Evolutionary conservation across 1,140 invertebrate species (phyloP), one percentile per base, ranked within the genome.

Genomic region (Anastatus disparis): DNA sequence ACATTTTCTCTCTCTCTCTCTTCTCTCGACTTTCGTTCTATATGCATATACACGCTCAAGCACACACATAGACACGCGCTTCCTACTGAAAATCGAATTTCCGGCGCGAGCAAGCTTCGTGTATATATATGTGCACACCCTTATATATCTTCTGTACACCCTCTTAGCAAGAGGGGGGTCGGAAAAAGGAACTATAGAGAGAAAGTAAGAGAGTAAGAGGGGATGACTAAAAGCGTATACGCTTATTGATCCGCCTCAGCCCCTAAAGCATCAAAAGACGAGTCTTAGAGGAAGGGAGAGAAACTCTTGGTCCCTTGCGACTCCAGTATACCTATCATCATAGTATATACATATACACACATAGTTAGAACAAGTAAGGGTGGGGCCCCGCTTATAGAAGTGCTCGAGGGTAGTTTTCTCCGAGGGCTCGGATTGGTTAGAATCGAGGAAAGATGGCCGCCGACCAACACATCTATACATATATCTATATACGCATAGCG

Each of bases 361-460:
- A 10, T 35, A 10, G 31, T 35, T 10, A 6, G 31, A 35, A 10
- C 31, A 10, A 35, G 31, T 4, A 35, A 48, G 69, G 69, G 69
- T 65, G 69, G 62, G 69, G 62, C 50, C 44, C 72, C 35, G 66
- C 44, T n/a, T 20, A n/a, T n/a, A 55, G 75, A 79, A 17, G 40
- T 7, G 59, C 58, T 55, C 72, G 73, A 72, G 80, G 82, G 82
- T 83, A 77, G 82, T 78, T 80, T 81, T 78, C 72, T 71, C 76
- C 77, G 74, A 74, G 64, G 62, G 20, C 61, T 46, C 62, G 29
- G 75, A 85, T 85, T 85, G 84, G 84, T 63, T 62, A 74, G 66
- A 62, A 58, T 29, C 68, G 29, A 17, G 73, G 35, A 75, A 86
- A 84, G 78, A 86, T 86, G 84, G 84, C 84, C 74, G 82, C 73